These are phyloP conservation scores for Sarcophaga subvicina DNA, from an alignment of 2,888 invertebrate species.

Conservation along the genomic window DNA sequence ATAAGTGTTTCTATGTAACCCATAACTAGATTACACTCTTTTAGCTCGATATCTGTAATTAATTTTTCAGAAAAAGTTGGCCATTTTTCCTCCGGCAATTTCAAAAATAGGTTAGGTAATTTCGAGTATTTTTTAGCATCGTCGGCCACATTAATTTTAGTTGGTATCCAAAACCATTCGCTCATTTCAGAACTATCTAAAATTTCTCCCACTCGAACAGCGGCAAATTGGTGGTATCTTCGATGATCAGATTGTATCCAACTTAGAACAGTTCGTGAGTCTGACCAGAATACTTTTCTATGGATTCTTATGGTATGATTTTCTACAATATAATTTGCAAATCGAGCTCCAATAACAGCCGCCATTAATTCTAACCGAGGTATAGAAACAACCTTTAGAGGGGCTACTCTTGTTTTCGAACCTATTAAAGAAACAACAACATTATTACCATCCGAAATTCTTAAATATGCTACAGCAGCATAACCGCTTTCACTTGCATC, in stretches of 20 bases:
- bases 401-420: conserved; percentile 58
- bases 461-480: conserved; percentile 43
- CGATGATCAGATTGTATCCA: conserved; percentile 45
- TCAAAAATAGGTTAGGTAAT: conserved; percentile 26
- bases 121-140: conserved; percentile 5
- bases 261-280: conserved; percentile 36
- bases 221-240: conserved; percentile 53
- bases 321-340: conserved; percentile 31
- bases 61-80: not conserved
- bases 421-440: conserved; percentile 30
- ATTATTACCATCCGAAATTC: conserved; percentile 10
- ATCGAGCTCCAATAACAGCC: conserved; percentile 61
- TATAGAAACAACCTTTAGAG: conserved; percentile 59
- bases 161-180: conserved; percentile 47
- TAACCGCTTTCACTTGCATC: conserved; percentile 66
- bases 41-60: conserved; percentile 36
- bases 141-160: conserved; percentile 38
- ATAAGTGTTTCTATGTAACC: conserved; percentile 31
- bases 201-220: conserved; percentile 48
- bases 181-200: conserved; percentile 35
- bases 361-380: conserved; percentile 58
- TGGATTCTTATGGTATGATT: not conserved
- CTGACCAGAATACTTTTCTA: conserved; percentile 28
- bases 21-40: conserved; percentile 5
- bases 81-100: conserved; percentile 4